Evolutionary conservation across 1,140 invertebrate genomes (phyloP).

Genomic region (Archegozetes longisetosus): DNA sequence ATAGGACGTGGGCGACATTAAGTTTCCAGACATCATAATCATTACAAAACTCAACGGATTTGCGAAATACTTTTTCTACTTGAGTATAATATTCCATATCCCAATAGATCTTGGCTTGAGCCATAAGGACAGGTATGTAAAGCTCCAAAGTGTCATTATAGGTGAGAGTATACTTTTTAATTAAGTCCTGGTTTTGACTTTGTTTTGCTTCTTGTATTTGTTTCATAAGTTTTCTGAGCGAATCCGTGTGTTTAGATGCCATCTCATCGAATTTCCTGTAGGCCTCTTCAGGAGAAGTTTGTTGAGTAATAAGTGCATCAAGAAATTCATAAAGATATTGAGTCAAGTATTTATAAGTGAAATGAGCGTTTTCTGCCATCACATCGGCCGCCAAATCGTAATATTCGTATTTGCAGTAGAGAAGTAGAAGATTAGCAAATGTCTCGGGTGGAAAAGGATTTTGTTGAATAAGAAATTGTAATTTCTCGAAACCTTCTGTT

Average conservation of each 20-base stretch:
- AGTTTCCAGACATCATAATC: constrained; percentile 93
- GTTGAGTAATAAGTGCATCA: constrained; percentile 90
- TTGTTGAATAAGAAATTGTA: constrained; percentile 90
- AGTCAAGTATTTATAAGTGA: constrained; percentile 89
- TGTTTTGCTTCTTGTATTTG: constrained; percentile 71
- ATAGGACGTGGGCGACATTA: constrained; percentile 94
- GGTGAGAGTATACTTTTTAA: constrained; percentile 45
- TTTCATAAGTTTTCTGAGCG: constrained; percentile 77
- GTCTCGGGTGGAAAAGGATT: constrained; percentile 90
- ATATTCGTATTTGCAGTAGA: constrained; percentile 95
- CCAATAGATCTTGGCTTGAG: constrained; percentile 98
- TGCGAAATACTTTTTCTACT: constrained; percentile 84
- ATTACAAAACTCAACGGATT: constrained; percentile 94
- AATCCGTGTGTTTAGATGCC: constrained; percentile 74
- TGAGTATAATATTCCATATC: constrained; percentile 88
- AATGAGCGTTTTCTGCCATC: constrained; percentile 88
- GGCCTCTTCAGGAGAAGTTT: constrained; percentile 91
- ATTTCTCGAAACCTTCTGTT: constrained; percentile 84
- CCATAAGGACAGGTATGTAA: constrained; percentile 88
- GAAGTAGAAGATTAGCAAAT: constrained; percentile 82
- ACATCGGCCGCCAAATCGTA: constrained; percentile 96
- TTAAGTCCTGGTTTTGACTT: constrained; percentile 78
- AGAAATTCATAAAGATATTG: constrained; percentile 50
- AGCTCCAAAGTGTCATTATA: constrained; percentile 23
- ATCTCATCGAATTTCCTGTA: constrained; percentile 94